Evolutionary conservation across 1,140 invertebrate genomes (phyloP).

Genomic region (Lepidurus couesii): DNA sequence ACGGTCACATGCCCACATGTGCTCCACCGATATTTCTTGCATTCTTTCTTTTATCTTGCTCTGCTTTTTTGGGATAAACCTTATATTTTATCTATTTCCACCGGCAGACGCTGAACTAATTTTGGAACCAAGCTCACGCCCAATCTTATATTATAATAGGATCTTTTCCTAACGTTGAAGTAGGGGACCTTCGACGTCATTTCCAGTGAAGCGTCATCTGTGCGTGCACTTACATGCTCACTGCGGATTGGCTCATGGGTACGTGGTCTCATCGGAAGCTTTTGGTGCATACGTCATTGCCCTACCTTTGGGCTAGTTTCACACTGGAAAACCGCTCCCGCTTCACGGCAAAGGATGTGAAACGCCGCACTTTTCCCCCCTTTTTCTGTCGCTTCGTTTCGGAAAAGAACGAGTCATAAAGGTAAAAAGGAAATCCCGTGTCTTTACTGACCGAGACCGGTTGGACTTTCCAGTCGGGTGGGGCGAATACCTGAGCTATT

Average conservation of each 20-base stretch:
- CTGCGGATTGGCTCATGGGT: neutral
- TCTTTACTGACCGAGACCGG: neutral
- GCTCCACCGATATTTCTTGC: neutral
- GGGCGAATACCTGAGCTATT: conserved; percentile 3
- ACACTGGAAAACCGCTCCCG: neutral
- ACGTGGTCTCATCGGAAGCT: conserved; percentile 8
- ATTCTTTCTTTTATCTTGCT: neutral
- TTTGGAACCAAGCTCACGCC: neutral
- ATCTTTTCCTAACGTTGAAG: neutral
- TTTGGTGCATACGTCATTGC: neutral
- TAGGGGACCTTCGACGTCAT: neutral
- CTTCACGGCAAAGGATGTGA: neutral
- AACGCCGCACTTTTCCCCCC: neutral
- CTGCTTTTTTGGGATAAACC: neutral
- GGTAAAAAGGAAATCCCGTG: conserved; percentile 7
- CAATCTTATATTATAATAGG: neutral
- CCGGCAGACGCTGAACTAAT: neutral
- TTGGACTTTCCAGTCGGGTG: neutral
- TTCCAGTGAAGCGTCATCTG: neutral
- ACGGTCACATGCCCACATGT: neutral
- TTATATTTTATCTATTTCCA: neutral
- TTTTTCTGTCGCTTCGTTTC: neutral
- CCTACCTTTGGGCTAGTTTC: conserved; percentile 18
- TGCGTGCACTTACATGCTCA: neutral
- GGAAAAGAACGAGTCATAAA: neutral